These are phyloP conservation scores for Hydropsyche tenuis DNA, from an alignment of 1,140 invertebrate species.

Conservation along the genomic window DNA sequence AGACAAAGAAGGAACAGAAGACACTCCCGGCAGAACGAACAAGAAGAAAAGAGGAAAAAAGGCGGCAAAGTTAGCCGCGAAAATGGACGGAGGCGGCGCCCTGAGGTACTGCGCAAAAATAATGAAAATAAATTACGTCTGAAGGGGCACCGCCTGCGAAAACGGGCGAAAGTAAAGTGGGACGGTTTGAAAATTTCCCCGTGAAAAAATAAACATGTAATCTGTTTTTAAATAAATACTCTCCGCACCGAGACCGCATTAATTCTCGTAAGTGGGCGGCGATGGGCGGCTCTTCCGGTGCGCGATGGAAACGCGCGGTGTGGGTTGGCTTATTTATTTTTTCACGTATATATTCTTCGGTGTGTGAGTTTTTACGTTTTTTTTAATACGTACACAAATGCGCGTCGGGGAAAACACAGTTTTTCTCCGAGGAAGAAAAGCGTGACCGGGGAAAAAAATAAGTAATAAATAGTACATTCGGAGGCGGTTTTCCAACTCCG, in stretches of 20 bases:
- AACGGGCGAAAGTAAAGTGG: no score
- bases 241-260: slow-evolving; percentile 41
- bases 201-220: slow-evolving; percentile 43
- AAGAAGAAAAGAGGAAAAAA: slow-evolving; percentile 8
- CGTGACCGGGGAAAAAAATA: slow-evolving; percentile 33
- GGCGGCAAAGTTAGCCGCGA: slow-evolving; percentile 19
- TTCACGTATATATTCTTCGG: no score
- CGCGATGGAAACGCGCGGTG: no score
- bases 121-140: slow-evolving; percentile 33
- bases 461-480: slow-evolving; percentile 31
- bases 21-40: no score
- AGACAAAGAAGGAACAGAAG: no score
- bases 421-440: slow-evolving; percentile 29
- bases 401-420: slow-evolving; percentile 18
- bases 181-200: slow-evolving; percentile 31
- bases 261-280: slow-evolving; percentile 43
- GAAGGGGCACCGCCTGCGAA: not conserved
- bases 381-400: slow-evolving; percentile 8
- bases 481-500: not conserved
- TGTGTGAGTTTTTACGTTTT: not conserved
- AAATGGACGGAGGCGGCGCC: slow-evolving; percentile 9
- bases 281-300: not conserved
- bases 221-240: slow-evolving; percentile 49
- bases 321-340: no score
- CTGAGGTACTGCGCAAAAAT: slow-evolving; percentile 17